Conservation (phyloP, 2,888 invertebrate genomes). For the Ophonus ardosiacus region DNA sequence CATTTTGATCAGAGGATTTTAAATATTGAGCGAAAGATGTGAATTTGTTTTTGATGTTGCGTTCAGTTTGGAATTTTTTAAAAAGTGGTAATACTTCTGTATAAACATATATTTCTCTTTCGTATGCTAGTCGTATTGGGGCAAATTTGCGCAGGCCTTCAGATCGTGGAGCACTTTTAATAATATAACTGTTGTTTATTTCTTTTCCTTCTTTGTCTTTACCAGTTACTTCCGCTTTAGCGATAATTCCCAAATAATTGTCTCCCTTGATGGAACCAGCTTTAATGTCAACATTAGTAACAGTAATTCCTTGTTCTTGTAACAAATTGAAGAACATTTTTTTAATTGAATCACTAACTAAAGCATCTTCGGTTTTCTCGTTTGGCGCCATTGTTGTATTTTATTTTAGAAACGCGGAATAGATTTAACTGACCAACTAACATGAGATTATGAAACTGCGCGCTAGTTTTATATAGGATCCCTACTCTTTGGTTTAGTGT, state of each 20-base stretch:
- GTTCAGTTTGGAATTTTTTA: slow-evolving; percentile 67
- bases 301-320: slow-evolving; percentile 55
- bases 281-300: slow-evolving; percentile 63
- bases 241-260: slow-evolving; percentile 70
- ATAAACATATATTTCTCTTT: slow-evolving; percentile 70
- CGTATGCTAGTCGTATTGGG: slow-evolving; percentile 67
- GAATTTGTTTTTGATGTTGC: slow-evolving; percentile 65
- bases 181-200: slow-evolving; percentile 64
- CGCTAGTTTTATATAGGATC: slow-evolving; percentile 3
- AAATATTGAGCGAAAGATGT: slow-evolving; percentile 65
- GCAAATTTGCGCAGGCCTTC: slow-evolving; percentile 66
- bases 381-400: slow-evolving; percentile 17
- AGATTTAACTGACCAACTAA: not conserved
- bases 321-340: slow-evolving; percentile 57
- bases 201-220: slow-evolving; percentile 60
- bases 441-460: slow-evolving; percentile 19
- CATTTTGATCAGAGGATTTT: slow-evolving; percentile 63
- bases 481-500: slow-evolving; percentile 5
- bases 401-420: too few relatives aligned
- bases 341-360: slow-evolving; percentile 48
- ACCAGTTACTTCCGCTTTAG: slow-evolving; percentile 65
- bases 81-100: slow-evolving; percentile 69
- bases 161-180: slow-evolving; percentile 69
- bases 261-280: slow-evolving; percentile 69
- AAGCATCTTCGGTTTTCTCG: slow-evolving; percentile 17